A percentile compares a stretch with the other conserved stretches of the same genome.
phyloP scores from a whole-genome alignment of 2,113 vertebrate genomes.

The Lynx canadensis region DNA sequence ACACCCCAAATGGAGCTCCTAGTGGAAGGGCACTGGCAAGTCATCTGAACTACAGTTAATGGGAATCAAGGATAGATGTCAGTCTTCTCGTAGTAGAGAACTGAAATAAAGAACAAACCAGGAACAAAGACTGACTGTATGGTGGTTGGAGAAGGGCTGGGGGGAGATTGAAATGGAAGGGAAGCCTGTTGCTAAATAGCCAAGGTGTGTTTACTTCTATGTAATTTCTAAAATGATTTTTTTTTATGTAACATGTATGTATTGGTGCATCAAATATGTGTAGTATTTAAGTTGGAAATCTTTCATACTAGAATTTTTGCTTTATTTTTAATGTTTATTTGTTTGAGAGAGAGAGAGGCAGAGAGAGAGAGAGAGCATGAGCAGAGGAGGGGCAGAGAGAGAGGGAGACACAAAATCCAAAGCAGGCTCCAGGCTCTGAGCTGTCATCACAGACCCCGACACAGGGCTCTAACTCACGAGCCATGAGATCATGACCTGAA shows the following conservation, averaged over 20 bases:
- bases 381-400: too few species aligned
- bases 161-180: not conserved
- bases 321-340: too few species aligned
- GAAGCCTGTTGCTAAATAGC: not conserved
- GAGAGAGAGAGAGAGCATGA: too few species aligned
- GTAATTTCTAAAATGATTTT: not conserved
- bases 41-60: not conserved
- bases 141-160: not conserved
- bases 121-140: not conserved
- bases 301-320: not conserved
- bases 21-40: not conserved
- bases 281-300: not conserved
- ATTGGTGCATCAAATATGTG: not conserved
- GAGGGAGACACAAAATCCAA: too few species aligned
- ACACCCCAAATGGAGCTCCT: not conserved
- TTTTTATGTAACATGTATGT: not conserved
- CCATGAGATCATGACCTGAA: too few species aligned
- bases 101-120: not conserved
- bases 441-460: too few species aligned
- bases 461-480: too few species aligned
- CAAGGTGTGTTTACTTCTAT: not conserved
- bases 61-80: not conserved
- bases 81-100: not conserved
- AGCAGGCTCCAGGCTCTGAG: too few species aligned
- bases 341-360: too few species aligned